These are phyloP conservation scores for Lipotes vexillifer DNA, from an alignment of 2,113 vertebrate genomes.

Conservation along the genomic window DNA sequence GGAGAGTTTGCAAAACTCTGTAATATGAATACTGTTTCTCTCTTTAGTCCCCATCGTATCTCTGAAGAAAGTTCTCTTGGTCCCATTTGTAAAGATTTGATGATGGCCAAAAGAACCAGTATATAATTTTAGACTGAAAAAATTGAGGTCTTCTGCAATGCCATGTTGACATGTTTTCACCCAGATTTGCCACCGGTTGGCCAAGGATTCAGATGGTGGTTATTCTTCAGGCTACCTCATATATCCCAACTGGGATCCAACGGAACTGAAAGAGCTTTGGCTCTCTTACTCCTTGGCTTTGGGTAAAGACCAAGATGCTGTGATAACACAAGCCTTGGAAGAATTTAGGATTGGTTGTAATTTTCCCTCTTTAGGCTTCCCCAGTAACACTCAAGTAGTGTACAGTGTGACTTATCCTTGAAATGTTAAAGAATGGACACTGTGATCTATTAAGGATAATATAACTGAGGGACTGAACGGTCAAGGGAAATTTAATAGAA, in stretches of 20 bases:
- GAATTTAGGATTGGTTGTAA: not conserved
- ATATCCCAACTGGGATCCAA: not conserved
- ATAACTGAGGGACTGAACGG: not conserved
- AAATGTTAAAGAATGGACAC: not conserved
- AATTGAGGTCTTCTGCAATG: not conserved
- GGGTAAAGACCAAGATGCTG: not conserved
- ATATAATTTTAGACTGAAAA: constrained; percentile 43
- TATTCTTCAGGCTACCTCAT: not conserved
- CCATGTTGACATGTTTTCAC: constrained; percentile 47
- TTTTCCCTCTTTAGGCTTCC: accelerated
- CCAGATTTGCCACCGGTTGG: constrained; percentile 13
- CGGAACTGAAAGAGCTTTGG: not conserved
- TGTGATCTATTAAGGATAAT: not conserved
- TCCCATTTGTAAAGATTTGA: constrained; percentile 15
- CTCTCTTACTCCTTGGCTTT: not conserved
- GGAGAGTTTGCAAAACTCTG: constrained; percentile 28
- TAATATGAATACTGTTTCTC: constrained; percentile 37
- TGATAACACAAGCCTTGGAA: not conserved
- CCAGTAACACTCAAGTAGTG: not conserved
- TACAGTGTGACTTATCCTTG: not conserved
- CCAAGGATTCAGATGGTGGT: not conserved
- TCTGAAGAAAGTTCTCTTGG: constrained; percentile 39
- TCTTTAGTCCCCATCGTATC: not conserved
- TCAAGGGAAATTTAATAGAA: not conserved
- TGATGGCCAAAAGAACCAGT: constrained; percentile 39